Evolutionary conservation across 1,140 invertebrate species (phyloP), one percentile per base, ranked within the genome.

Genomic region (Brachionus calyciflorus): DNA sequence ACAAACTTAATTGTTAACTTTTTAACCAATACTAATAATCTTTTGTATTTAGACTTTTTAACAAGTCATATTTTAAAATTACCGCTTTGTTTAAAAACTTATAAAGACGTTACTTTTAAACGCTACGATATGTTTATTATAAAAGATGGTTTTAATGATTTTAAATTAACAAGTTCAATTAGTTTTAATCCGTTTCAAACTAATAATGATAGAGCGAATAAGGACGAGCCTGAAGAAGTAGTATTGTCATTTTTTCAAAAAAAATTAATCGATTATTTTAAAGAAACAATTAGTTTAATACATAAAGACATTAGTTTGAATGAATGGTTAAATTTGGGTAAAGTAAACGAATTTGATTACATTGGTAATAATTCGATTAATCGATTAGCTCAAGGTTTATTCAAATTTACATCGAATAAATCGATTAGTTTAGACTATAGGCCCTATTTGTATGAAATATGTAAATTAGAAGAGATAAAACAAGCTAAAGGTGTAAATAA

Each of bases 131-230:
- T 51, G 19, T 5, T 46, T n/a, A 17, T 70, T 4, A 19, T 70
- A 17, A 46, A 51, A 48, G 65, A 70, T n/a, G 65, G 65, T 4
- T 40, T 70, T 12, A 46, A n/a, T 21, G 65, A 70, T 14, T 19
- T 26, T 19, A 9, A 10, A 12, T n/a, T 40, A 0, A 41, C 63
- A 7, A 24, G 37, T 3, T n/a, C n/a, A n/a, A n/a, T n/a, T n/a
- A n/a, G n/a, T n/a, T 70, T 70, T 17, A 70, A 46, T 14, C 65
- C 65, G 17, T 70, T 70, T 37, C n/a, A 26, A 26, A 40, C 37
- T 26, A 28, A 48, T 14, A 2, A n/a, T 40, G 41, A 28, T 57
- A 26, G 53, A 57, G n/a, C 14, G 1, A 21, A 9, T n/a, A 14
- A 6, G 37, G 10, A n/a, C n/a, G 55, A 60, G 17, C 30, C 17